Percentiles rank a stretch among this genome's conserved stretches.
These are phyloP conservation scores for Drosophila helvetica DNA, from an alignment of 2,888 invertebrate species.

Conservation along the genomic window DNA sequence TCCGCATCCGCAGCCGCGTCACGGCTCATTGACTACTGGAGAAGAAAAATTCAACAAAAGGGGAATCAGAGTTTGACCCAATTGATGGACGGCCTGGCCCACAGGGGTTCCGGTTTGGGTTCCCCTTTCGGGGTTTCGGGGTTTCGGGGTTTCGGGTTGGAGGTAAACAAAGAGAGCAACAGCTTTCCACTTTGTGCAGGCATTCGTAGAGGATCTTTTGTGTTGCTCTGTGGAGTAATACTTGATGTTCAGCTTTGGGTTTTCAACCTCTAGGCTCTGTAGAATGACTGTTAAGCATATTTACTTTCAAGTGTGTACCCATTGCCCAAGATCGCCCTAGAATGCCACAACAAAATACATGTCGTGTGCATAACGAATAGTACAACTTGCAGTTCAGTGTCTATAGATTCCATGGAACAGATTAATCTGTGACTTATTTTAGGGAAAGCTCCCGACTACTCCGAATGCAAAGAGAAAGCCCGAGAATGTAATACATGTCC, in stretches of 20 bases:
- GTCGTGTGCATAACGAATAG: not conserved
- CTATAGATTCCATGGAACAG: no score
- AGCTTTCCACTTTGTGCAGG: slow-evolving; percentile 14
- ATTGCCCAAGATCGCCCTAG: no score
- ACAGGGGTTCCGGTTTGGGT: slow-evolving; percentile 17
- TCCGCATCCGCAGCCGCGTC: slow-evolving; percentile 46
- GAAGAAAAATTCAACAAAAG: slow-evolving; percentile 42
- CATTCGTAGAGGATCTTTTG: not conserved
- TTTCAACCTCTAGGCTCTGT: no score
- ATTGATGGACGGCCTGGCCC: slow-evolving; percentile 52
- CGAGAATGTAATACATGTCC: no score
- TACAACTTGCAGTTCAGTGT: no score
- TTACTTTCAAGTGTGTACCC: no score
- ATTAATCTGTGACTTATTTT: no score
- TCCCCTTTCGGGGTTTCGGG: not conserved
- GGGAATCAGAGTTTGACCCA: slow-evolving; percentile 49
- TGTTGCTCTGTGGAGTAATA: not conserved
- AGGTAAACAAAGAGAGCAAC: slow-evolving; percentile 40
- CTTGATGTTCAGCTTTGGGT: no score
- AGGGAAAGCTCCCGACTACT: no score
- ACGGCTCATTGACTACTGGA: slow-evolving; percentile 62
- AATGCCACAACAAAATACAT: not conserved
- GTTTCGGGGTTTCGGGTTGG: not conserved
- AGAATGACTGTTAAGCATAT: no score
- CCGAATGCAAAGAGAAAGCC: no score